phyloP scores from a whole-genome alignment of 1,140 invertebrate genomes.

The Neomicropteryx cornuta region DNA sequence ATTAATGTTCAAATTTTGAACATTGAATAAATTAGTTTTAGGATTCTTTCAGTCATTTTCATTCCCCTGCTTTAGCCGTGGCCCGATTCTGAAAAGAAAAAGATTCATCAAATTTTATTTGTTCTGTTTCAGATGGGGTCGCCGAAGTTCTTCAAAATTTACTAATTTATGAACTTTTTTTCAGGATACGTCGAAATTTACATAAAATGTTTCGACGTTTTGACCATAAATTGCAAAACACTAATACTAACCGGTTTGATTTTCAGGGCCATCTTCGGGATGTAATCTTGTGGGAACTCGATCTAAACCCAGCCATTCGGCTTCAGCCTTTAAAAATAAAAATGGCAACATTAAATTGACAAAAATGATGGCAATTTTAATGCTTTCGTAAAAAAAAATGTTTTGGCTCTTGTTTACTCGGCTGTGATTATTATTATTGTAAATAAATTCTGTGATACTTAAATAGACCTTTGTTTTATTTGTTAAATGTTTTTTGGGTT shows the following conservation, averaged over 20 bases:
- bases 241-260: conserved; percentile 38
- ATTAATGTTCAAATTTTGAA: too few relatives aligned
- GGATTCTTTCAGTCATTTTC: too few relatives aligned
- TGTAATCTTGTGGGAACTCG: conserved; percentile 41
- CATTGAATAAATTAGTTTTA: too few relatives aligned
- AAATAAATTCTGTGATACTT: too few relatives aligned
- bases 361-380: too few relatives aligned
- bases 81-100: conserved; percentile 30
- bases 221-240: conserved; percentile 22
- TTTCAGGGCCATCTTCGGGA: conserved; percentile 39
- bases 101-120: conserved; percentile 26
- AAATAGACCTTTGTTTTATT: too few relatives aligned
- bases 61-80: too few relatives aligned
- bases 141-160: conserved; percentile 34
- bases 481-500: too few relatives aligned
- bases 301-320: conserved; percentile 41
- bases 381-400: too few relatives aligned
- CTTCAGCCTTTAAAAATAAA: conserved; percentile 41
- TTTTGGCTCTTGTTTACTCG: too few relatives aligned
- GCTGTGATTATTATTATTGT: too few relatives aligned
- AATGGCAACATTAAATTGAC: too few relatives aligned
- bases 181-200: conserved; percentile 28
- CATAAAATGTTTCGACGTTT: conserved; percentile 28
- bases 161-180: conserved; percentile 22
- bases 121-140: conserved; percentile 37